Base-by-base conservation (phyloP, 2,888 invertebrate genomes). In the Hyppa rectilinea region DNA sequence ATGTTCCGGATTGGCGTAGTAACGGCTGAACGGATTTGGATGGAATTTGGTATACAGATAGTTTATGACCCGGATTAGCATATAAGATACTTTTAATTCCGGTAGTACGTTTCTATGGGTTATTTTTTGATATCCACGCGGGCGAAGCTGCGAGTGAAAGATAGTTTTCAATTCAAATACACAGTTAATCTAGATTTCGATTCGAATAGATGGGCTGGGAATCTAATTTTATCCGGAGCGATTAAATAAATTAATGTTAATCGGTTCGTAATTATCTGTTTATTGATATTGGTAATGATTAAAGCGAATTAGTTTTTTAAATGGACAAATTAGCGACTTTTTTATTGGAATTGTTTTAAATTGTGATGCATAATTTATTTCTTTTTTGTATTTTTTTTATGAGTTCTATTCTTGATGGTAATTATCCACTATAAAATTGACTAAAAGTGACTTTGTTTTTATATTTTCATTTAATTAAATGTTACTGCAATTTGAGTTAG, bases 141-240 rank as follows among this genome's bases (percentile, higher is more conserved):
- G n/a, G n/a, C n/a, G n/a, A n/a, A n/a, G n/a, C n/a, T n/a, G n/a
- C n/a, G n/a, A n/a, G n/a, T n/a, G n/a, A n/a, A n/a, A n/a, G n/a
- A n/a, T n/a, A n/a, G n/a, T n/a, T n/a, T n/a, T n/a, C n/a, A n/a
- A 67, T 74, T 75, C 58, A 70, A 78, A 78, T 71, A 71, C 63
- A 73, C 72, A 76, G 75, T 55, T 73, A 75, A 75, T 80, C 78
- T 81, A 66, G 76, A 80, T 80, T 78, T 78, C 43, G 60, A 78
- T 78, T 64, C 45, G 9, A 69, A 75, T 80, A 74, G 64, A 64
- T 71, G 64, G 40, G 2, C 29, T 58, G 36, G 40, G 61, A 68
- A 61, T 58, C 55, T 55, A 40, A 64, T 75, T 63, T 75, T 62
- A 59, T 74, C 36, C 53, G 9, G 34, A 67, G 6, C 45, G 29